Conservation (phyloP, 2,113 vertebrate species). For the Anthoscopus minutus region DNA sequence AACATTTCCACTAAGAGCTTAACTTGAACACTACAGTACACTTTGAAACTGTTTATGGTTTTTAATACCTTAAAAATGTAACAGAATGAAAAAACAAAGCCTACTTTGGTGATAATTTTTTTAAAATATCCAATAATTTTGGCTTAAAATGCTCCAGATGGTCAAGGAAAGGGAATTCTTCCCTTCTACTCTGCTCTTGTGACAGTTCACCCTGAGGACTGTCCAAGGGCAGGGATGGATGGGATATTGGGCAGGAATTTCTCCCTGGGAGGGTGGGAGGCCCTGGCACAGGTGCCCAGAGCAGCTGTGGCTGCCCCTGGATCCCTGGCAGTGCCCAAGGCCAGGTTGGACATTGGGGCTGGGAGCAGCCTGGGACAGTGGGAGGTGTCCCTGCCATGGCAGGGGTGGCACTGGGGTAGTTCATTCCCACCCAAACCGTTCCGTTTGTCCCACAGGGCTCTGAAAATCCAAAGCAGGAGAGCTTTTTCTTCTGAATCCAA, state of each 20-base stretch:
- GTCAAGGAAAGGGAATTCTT: background rate
- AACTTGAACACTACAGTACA: background rate
- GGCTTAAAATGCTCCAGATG: background rate
- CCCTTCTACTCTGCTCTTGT: background rate
- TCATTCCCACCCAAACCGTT: background rate
- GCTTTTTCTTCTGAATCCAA: background rate
- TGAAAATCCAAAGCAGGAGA: background rate
- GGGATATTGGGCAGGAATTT: background rate
- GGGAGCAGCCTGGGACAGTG: background rate
- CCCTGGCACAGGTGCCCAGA: background rate
- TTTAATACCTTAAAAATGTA: background rate
- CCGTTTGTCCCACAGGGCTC: background rate
- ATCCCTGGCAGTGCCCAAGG: background rate
- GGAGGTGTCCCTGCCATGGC: background rate
- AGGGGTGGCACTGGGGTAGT: rapidly evolving
- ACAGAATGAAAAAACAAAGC: background rate
- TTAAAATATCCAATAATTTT: too few species aligned
- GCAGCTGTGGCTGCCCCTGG: background rate
- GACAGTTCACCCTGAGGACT: background rate
- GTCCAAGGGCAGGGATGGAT: rapidly evolving
- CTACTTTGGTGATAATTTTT: background rate
- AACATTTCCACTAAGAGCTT: background rate
- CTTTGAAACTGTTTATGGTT: background rate
- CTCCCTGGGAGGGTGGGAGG: rapidly evolving
- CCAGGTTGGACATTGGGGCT: background rate